These are phyloP conservation scores for Zaprionus davidi DNA, from an alignment of 1,140 invertebrate genomes.

Conservation along the genomic window DNA sequence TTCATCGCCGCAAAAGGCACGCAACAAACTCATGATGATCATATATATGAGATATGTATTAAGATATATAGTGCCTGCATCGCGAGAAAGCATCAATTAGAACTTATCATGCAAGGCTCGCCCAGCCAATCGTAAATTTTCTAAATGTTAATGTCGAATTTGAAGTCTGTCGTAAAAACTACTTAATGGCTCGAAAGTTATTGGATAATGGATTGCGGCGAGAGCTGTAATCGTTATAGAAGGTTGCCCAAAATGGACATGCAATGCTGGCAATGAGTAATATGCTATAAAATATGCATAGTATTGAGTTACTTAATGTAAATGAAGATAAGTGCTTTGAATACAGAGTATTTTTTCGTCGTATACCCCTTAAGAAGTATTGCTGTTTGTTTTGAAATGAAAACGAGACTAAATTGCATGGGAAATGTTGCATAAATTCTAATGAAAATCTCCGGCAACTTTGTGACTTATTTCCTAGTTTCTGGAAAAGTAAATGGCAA, in stretches of 20 bases:
- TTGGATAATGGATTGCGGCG: slow-evolving; percentile 1
- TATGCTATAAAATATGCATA: background rate
- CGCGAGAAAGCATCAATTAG: slow-evolving; percentile 22
- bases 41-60: slow-evolving; percentile 17
- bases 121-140: slow-evolving; percentile 49
- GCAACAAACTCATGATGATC: slow-evolving; percentile 62
- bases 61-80: slow-evolving; percentile 8
- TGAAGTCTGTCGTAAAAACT: slow-evolving; percentile 20
- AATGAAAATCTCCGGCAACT: slow-evolving; percentile 28
- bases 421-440: slow-evolving; percentile 40
- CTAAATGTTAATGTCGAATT: slow-evolving; percentile 59
- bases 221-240: background rate
- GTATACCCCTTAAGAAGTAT: background rate
- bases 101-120: slow-evolving; percentile 67
- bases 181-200: background rate
- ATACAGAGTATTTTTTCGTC: slow-evolving; percentile 7
- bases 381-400: slow-evolving; percentile 20
- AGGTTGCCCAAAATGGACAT: background rate
- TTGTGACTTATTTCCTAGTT: slow-evolving; percentile 28
- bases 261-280: background rate
- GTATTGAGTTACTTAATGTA: background rate
- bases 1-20: slow-evolving; percentile 40
- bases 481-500: slow-evolving; percentile 23
- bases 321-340: background rate
- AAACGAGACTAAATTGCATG: slow-evolving; percentile 31